A percentile compares a stretch with the other conserved stretches of the same genome.
These are phyloP conservation scores for Apodemus agrarius DNA, from an alignment of 2,797 vertebrate genomes.

Conservation along the genomic window DNA sequence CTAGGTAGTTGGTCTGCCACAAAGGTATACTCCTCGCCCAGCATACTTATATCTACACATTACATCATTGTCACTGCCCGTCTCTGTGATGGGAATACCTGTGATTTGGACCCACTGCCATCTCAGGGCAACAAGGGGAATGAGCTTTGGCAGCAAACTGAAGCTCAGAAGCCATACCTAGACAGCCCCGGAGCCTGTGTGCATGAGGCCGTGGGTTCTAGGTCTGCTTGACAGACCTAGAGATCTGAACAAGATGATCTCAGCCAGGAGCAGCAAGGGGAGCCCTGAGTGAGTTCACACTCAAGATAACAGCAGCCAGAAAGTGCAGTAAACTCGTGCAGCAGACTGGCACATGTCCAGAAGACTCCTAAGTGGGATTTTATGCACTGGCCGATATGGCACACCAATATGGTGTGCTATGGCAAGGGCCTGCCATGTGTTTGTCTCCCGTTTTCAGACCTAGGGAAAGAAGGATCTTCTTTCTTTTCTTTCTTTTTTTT, in stretches of 20 bases:
- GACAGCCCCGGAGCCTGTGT: background rate
- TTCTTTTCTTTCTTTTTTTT: too few species aligned
- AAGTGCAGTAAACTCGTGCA: background rate
- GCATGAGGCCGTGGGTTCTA: background rate
- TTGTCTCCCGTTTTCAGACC: conserved; percentile 8
- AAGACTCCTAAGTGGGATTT: background rate
- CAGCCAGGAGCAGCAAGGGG: background rate
- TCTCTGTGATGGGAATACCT: background rate
- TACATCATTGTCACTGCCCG: background rate
- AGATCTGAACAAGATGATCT: background rate
- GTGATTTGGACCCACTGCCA: background rate
- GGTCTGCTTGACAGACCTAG: too few species aligned
- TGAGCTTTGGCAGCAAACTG: background rate
- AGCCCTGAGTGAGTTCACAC: background rate
- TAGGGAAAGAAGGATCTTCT: background rate
- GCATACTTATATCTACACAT: background rate
- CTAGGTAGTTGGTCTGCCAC: background rate
- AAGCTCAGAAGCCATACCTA: background rate
- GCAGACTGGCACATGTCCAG: background rate
- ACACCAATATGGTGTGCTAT: rapidly evolving
- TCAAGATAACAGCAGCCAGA: background rate
- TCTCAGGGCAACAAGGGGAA: background rate
- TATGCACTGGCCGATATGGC: background rate
- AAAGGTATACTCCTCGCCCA: background rate
- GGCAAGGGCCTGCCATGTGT: background rate